Conservation (phyloP, 2,797 vertebrate genomes). For the Moxostoma hubbsi region DNA sequence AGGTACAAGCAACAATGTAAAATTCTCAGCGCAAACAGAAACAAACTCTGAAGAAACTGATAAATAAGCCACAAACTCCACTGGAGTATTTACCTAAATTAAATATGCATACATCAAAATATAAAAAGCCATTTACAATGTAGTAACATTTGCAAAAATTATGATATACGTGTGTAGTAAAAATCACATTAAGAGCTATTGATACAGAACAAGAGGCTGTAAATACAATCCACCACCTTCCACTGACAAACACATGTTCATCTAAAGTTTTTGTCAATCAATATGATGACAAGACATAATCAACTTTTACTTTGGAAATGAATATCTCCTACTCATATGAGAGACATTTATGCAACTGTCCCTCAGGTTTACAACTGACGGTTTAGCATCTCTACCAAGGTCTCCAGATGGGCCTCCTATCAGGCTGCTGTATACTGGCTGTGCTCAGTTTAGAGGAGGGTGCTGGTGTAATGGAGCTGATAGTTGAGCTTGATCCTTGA, state of each 20-base stretch:
- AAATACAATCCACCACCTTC: slow-evolving; percentile 56
- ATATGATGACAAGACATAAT: slow-evolving; percentile 73
- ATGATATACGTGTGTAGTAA: neutral
- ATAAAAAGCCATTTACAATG: slow-evolving; percentile 56
- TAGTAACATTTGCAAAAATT: slow-evolving; percentile 56
- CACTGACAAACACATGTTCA: slow-evolving; percentile 45
- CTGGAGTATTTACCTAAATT: slow-evolving; percentile 72
- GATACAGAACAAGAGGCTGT: slow-evolving; percentile 40
- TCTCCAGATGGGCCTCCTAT: slow-evolving; percentile 74
- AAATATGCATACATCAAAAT: slow-evolving; percentile 62
- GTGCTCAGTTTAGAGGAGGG: slow-evolving; percentile 55
- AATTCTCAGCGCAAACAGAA: slow-evolving; percentile 69
- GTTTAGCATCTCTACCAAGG: slow-evolving; percentile 78
- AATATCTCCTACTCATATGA: slow-evolving; percentile 73
- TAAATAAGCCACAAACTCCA: slow-evolving; percentile 74
- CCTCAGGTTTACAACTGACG: slow-evolving; percentile 66
- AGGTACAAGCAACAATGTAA: slow-evolving; percentile 57
- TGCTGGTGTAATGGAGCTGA: slow-evolving; percentile 37
- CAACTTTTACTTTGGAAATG: slow-evolving; percentile 65
- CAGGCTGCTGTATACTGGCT: slow-evolving; percentile 59
- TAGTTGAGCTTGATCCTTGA: slow-evolving; percentile 58
- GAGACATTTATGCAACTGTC: slow-evolving; percentile 53
- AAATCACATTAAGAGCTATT: slow-evolving; percentile 48
- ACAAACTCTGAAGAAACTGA: slow-evolving; percentile 75
- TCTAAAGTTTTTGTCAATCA: slow-evolving; percentile 70